Evolutionary conservation across 1,140 invertebrate species (phyloP), one percentile per base, ranked within the genome.

Genomic region (Drosophila sulfurigaster): DNA sequence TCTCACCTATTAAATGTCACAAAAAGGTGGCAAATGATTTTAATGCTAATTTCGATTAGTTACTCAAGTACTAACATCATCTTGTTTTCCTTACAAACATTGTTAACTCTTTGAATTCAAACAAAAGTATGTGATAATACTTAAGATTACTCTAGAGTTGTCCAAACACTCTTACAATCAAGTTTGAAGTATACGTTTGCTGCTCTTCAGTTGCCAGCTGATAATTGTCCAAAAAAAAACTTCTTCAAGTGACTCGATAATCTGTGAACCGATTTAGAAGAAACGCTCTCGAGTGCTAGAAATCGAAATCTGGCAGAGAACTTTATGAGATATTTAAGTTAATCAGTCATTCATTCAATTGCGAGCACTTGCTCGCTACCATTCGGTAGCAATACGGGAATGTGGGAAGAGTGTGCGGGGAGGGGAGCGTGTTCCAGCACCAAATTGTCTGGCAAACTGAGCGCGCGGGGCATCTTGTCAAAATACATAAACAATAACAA

Each of bases 401-500:
- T 3, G 1, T n/a, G 10, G 3, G 25, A 51, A 4, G 30, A 35
- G 13, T 13, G 7, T 7, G 6, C 2, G 52, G 11, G 30, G 30
- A 20, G 35, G 35, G 16, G 6, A 30, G 8, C 10, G 20, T 2
- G 2, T 52, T 38, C 48, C 62, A 81, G 81, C 78, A 76, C 86
- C 85, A 74, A 89, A 71, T 81, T 89, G 85, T 90, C 85, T 89
- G 86, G 85, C 78, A 85, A 81, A 66, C 65, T 68, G 65, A 71
- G 71, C 73, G 69, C 77, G 56, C 75, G 63, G 78, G 45, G 74
- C 62, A 86, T 73, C 80, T 81, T 91, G 90, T 92, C 91, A 92
- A 91, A 92, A 92, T 91, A 92, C 74, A 86, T 91, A 92, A 92
- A 92, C 91, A 92, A 91, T 78, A 88, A 83, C 80, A 89, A 85